Conservation (phyloP, 2,797 vertebrate genomes). For the Paramormyrops hopkinsi region DNA sequence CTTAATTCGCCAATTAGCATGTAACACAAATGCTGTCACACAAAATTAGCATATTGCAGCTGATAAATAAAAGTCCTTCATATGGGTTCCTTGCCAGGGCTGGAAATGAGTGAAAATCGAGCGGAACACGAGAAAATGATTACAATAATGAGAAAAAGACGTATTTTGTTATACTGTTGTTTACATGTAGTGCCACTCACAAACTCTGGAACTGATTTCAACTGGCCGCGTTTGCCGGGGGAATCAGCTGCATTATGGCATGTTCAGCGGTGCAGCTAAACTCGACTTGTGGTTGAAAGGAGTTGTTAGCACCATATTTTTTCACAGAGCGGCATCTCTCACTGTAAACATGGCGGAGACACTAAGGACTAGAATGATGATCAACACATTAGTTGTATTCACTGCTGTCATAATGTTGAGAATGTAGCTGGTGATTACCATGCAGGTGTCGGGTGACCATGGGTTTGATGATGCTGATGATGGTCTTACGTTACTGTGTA, state of each 20-base stretch:
- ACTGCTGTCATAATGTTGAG: neutral
- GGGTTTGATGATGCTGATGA: neutral
- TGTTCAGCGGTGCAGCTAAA: neutral
- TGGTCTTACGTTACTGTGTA: slow-evolving; percentile 37
- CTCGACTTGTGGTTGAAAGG: neutral
- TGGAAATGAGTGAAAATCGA: neutral
- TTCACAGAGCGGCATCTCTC: neutral
- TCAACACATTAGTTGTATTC: neutral
- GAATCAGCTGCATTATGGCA: neutral
- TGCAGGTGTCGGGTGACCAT: neutral
- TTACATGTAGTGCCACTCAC: neutral
- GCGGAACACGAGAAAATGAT: slow-evolving; percentile 16
- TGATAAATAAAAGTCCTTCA: neutral
- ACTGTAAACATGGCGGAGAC: neutral
- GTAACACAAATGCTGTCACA: slow-evolving; percentile 11
- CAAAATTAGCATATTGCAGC: slow-evolving; percentile 1
- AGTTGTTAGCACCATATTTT: neutral
- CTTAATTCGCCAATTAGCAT: slow-evolving; percentile 15
- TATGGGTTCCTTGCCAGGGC: neutral
- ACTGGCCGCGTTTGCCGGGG: neutral
- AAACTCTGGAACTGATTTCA: slow-evolving; percentile 3
- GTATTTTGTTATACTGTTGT: neutral
- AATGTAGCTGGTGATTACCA: neutral
- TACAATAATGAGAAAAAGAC: slow-evolving; percentile 13
- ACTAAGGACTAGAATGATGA: neutral